Evolutionary conservation across 2,797 vertebrate genomes (phyloP).

Genomic region (Heliangelus exortis): DNA sequence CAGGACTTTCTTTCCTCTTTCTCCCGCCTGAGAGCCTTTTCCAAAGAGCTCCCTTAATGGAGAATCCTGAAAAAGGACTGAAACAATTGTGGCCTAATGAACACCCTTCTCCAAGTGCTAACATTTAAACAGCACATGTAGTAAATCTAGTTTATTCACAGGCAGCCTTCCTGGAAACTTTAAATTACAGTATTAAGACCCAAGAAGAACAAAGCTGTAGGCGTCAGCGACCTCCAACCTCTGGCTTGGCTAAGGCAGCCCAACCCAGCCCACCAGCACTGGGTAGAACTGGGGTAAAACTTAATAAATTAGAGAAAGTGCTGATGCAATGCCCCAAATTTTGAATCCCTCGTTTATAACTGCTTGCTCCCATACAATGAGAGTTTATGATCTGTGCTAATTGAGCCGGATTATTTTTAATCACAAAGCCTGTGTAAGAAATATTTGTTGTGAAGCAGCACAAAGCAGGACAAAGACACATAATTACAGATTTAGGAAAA

Average conservation of each 20-base stretch:
- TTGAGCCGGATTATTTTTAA: conserved; percentile 43
- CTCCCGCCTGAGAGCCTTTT: conserved; percentile 53
- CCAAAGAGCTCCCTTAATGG: conserved; percentile 73
- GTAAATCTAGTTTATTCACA: conserved; percentile 56
- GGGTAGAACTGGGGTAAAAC: not conserved
- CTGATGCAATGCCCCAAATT: not conserved
- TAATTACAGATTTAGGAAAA: conserved; percentile 56
- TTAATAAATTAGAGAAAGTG: not conserved
- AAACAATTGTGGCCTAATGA: conserved; percentile 78
- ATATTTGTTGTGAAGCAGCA: conserved; percentile 56
- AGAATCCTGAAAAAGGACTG: conserved; percentile 68
- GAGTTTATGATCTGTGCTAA: conserved; percentile 50
- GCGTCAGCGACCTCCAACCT: conserved; percentile 23
- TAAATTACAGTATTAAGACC: conserved; percentile 73
- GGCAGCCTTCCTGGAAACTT: conserved; percentile 66
- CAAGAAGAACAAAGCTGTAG: conserved; percentile 60
- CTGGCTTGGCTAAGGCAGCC: conserved; percentile 33
- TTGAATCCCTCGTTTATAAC: not conserved
- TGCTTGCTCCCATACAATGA: conserved; percentile 25
- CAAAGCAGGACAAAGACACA: conserved; percentile 45
- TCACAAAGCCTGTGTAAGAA: conserved; percentile 49
- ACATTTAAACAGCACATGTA: conserved; percentile 61
- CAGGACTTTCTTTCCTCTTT: conserved; percentile 42
- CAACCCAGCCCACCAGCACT: conserved; percentile 30
- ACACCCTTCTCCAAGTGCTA: conserved; percentile 67